Conservation (phyloP, 2,888 invertebrate genomes). For the Diarsia rubi region DNA sequence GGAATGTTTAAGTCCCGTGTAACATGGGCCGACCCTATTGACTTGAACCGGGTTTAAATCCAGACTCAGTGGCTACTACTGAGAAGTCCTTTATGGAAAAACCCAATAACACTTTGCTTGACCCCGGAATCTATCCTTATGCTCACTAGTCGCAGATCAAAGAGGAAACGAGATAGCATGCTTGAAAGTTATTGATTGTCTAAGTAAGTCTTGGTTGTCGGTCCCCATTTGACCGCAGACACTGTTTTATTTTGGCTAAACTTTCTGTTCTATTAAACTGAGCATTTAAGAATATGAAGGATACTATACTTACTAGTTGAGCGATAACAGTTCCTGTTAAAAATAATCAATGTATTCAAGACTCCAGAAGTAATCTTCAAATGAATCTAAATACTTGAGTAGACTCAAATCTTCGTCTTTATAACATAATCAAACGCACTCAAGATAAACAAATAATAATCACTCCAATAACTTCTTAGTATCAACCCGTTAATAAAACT, state of each 20-base stretch:
- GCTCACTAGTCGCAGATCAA: neutral
- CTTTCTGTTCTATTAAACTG: too few relatives aligned
- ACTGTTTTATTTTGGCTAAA: neutral
- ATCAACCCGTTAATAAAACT: slow-evolving; percentile 74
- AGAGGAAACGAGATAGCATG: neutral
- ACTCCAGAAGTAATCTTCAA: neutral
- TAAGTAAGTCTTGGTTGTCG: neutral
- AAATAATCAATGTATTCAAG: too few relatives aligned
- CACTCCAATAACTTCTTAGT: slow-evolving; percentile 68
- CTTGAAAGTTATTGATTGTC: neutral
- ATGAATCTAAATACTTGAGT: neutral
- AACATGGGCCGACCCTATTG: neutral
- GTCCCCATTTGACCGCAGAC: too few relatives aligned
- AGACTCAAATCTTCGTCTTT: neutral
- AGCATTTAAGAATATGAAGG: neutral
- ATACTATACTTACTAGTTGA: too few relatives aligned
- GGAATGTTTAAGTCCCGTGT: neutral
- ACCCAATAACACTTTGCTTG: neutral
- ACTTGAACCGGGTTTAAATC: neutral
- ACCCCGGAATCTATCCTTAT: neutral
- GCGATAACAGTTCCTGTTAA: neutral
- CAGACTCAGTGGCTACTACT: neutral
- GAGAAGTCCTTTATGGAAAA: neutral
- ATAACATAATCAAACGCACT: slow-evolving; percentile 21
- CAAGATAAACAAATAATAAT: slow-evolving; percentile 57